These are phyloP conservation scores for Listronotus bonariensis DNA, from an alignment of 1,140 invertebrate genomes.

Conservation along the genomic window DNA sequence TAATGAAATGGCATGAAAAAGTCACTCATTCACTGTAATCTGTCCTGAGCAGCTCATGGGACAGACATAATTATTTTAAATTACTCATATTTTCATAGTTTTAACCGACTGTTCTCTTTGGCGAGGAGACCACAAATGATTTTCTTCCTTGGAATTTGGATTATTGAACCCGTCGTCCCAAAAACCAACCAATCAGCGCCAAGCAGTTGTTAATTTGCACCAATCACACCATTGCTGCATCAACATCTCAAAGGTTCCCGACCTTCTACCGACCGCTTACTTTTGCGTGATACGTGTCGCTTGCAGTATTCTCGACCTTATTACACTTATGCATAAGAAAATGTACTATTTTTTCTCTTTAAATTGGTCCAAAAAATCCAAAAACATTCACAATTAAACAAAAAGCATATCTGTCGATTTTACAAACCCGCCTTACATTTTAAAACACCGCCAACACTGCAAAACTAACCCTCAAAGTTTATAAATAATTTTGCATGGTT, in stretches of 20 bases:
- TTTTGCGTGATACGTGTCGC: neutral
- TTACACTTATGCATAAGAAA: constrained; percentile 8
- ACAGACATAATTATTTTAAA: constrained; percentile 46
- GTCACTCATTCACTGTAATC: constrained; percentile 56
- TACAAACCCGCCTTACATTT: too few species aligned
- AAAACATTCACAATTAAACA: too few species aligned
- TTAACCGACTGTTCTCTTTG: constrained; percentile 54
- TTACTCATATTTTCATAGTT: constrained; percentile 51
- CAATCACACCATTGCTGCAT: constrained; percentile 27
- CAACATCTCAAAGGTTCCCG: constrained; percentile 33
- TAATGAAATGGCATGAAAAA: constrained; percentile 54
- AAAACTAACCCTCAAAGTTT: too few species aligned
- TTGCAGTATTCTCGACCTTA: constrained; percentile 23
- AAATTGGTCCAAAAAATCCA: too few species aligned
- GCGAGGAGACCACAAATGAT: constrained; percentile 56
- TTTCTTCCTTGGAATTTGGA: constrained; percentile 42
- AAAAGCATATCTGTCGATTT: too few species aligned
- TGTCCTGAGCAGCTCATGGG: constrained; percentile 50
- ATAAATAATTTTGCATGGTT: too few species aligned
- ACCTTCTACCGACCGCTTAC: constrained; percentile 27
- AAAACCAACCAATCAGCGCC: constrained; percentile 36
- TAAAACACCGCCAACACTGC: too few species aligned
- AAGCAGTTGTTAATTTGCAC: constrained; percentile 25
- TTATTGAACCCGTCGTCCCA: constrained; percentile 39
- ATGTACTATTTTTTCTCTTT: constrained; percentile 1